phyloP scores from a whole-genome alignment of 2,113 vertebrate species.

The Macquaria ambigua region DNA sequence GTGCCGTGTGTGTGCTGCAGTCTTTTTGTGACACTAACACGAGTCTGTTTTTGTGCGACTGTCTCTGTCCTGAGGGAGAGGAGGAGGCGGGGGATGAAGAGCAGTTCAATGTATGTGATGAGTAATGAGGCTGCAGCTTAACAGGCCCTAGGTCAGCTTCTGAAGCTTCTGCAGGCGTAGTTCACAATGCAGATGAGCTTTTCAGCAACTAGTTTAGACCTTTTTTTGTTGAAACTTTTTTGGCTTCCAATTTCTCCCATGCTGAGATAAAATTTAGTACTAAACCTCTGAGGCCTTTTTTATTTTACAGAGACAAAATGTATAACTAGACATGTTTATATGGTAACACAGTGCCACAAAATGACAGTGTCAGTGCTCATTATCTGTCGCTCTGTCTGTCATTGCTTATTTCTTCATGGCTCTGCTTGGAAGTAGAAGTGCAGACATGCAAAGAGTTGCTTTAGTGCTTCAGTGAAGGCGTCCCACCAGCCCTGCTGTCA shows the following conservation, averaged over 20 bases:
- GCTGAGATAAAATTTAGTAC: background rate
- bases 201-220: constrained; percentile 5
- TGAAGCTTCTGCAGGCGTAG: constrained; percentile 32
- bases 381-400: constrained; percentile 14
- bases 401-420: constrained; percentile 33
- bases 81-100: constrained; percentile 46
- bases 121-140: constrained; percentile 23
- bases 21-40: constrained; percentile 71
- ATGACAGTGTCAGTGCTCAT: constrained; percentile 22
- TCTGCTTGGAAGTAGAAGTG: constrained; percentile 36
- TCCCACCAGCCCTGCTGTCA: background rate
- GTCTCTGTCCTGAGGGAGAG: constrained; percentile 54
- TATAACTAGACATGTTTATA: background rate
- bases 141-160: constrained; percentile 22
- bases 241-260: background rate
- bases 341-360: constrained; percentile 47
- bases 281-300: background rate
- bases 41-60: constrained; percentile 50
- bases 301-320: background rate
- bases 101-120: constrained; percentile 53
- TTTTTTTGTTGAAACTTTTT: background rate
- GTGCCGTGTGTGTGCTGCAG: constrained; percentile 61
- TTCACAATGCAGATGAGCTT: background rate
- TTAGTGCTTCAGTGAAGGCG: background rate
- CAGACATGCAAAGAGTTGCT: constrained; percentile 14